Percentiles rank a stretch among this genome's conserved stretches.
These are phyloP conservation scores for Eudyptes chrysolophus DNA, from an alignment of 2,113 vertebrate genomes.

Conservation along the genomic window DNA sequence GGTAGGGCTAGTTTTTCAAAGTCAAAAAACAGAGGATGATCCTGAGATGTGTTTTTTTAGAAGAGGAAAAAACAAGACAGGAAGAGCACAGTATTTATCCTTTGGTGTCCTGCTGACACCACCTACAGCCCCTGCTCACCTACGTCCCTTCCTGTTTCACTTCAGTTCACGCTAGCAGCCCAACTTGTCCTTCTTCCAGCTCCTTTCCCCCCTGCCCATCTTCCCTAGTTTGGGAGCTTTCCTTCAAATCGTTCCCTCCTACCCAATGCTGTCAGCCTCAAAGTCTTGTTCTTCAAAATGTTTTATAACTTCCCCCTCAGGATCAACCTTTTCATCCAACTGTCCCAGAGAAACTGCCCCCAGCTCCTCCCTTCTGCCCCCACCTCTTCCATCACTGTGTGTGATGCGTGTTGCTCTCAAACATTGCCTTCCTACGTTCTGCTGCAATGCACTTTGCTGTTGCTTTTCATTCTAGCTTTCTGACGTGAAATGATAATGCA, in stretches of 20 bases:
- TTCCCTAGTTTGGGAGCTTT: not conserved
- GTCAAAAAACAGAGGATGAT: not conserved
- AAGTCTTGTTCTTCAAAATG: not conserved
- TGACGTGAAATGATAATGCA: not conserved
- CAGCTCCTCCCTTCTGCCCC: not conserved
- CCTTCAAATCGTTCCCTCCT: not conserved
- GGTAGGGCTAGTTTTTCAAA: not conserved
- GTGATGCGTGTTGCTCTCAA: not conserved
- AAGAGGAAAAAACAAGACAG: not conserved
- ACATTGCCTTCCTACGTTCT: fast-evolving
- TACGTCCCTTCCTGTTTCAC: not conserved
- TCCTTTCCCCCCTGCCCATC: not conserved
- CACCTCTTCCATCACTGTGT: not conserved
- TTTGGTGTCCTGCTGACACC: not conserved
- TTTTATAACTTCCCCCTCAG: not conserved
- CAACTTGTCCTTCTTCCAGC: not conserved
- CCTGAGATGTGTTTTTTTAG: not conserved
- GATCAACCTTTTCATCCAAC: not conserved
- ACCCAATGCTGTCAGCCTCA: not conserved
- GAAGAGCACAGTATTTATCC: not conserved
- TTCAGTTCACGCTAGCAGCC: not conserved
- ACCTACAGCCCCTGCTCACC: not conserved
- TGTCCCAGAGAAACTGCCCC: not conserved
- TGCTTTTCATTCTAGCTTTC: not conserved
- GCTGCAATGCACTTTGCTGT: not conserved